phyloP scores from a whole-genome alignment of 2,113 vertebrate genomes.

The Muntiacus muntjak region DNA sequence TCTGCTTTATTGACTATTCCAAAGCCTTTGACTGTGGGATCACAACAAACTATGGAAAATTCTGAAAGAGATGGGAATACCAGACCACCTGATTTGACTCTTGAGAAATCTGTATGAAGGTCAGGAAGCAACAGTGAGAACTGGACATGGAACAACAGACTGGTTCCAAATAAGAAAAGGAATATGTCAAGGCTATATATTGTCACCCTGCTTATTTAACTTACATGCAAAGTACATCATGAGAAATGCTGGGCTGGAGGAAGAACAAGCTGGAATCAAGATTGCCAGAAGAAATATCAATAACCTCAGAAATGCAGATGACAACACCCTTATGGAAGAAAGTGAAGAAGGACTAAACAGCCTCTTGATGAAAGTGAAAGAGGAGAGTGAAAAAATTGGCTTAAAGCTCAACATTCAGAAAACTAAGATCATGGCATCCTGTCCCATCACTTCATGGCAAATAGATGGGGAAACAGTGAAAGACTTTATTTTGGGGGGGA shows the following conservation, averaged over 20 bases:
- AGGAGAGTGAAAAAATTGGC: background rate
- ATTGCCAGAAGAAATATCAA: background rate
- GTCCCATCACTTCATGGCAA: background rate
- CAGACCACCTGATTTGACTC: background rate
- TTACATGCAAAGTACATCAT: background rate
- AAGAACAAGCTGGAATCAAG: background rate
- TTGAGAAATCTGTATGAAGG: background rate
- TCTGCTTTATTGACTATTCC: background rate
- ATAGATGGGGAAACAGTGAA: background rate
- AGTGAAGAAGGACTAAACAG: background rate
- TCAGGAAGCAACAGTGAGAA: background rate
- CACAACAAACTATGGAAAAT: background rate
- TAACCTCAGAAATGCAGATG: background rate
- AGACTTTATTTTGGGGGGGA: background rate
- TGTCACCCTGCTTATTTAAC: background rate
- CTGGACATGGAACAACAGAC: background rate
- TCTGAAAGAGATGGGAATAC: background rate
- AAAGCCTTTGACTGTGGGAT: background rate
- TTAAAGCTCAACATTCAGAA: background rate
- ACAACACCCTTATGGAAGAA: background rate
- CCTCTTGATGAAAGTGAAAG: background rate
- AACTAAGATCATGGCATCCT: background rate
- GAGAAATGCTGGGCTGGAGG: background rate
- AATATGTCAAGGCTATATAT: background rate
- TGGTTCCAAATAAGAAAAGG: background rate